Evolutionary conservation across 2,113 vertebrate species (phyloP).

Genomic region (Origma solitaria): DNA sequence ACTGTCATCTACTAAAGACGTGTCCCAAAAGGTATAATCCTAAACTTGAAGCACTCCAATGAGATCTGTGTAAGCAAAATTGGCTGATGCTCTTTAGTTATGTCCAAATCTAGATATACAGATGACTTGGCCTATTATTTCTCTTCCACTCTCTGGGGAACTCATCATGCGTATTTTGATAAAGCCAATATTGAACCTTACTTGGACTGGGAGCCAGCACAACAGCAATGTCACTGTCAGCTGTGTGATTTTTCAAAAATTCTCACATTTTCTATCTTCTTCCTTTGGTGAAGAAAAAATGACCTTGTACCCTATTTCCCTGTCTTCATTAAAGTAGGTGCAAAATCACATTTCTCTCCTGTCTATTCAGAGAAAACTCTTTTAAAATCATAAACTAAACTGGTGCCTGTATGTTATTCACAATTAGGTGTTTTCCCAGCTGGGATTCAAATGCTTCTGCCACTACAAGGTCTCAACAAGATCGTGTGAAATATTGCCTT

Average conservation of each 20-base stretch:
- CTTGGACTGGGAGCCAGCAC: neutral
- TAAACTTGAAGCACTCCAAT: neutral
- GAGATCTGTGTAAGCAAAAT: neutral
- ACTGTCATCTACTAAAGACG: neutral
- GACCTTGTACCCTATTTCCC: neutral
- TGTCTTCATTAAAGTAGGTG: neutral
- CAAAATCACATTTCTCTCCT: neutral
- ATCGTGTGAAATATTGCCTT: neutral
- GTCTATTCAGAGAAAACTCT: neutral
- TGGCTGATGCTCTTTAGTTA: neutral
- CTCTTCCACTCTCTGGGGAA: neutral
- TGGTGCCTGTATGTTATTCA: neutral
- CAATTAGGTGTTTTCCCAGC: neutral
- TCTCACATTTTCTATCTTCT: neutral
- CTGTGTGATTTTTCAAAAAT: neutral
- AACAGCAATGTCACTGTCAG: neutral
- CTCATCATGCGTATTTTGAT: neutral
- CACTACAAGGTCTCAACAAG: neutral
- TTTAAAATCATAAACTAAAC: neutral
- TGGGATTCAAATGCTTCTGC: neutral
- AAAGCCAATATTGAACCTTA: neutral
- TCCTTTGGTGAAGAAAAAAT: neutral
- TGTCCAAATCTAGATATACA: neutral
- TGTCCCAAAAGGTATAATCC: neutral
- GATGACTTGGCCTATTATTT: neutral